Percentiles rank a stretch among this genome's conserved stretches.
Conservation (phyloP, 2,888 invertebrate species). For the Noctua janthe region DNA sequence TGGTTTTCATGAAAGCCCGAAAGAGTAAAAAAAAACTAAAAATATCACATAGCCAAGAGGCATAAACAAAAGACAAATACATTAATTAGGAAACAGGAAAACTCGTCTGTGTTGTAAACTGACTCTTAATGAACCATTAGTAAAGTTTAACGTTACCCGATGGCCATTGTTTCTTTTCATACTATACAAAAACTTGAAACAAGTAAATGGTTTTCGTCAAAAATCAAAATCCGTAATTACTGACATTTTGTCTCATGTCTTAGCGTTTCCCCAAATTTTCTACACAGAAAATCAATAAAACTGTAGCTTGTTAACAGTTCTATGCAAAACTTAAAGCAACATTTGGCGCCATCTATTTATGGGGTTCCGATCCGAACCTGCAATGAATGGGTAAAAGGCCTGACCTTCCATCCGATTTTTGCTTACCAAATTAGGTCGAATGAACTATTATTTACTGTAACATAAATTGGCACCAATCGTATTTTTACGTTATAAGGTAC, state of each 20-base stretch:
- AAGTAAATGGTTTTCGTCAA: background rate
- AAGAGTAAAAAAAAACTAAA: background rate
- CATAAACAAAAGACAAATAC: constrained; percentile 8
- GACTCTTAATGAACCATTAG: constrained; percentile 32
- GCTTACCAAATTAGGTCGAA: background rate
- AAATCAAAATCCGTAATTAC: background rate
- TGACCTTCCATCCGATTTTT: background rate
- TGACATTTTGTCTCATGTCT: background rate
- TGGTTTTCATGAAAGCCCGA: background rate
- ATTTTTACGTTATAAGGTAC: too few relatives aligned
- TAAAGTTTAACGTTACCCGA: constrained; percentile 13
- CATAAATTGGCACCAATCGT: background rate
- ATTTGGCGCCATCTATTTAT: background rate
- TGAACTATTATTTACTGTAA: background rate
- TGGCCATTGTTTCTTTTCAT: background rate
- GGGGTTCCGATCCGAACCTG: background rate
- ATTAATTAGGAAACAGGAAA: constrained; percentile 13
- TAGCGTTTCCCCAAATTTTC: background rate
- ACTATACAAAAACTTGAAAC: background rate
- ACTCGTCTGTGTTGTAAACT: constrained; percentile 13
- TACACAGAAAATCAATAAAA: background rate
- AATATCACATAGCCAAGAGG: constrained; percentile 10
- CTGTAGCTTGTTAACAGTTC: background rate
- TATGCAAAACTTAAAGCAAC: background rate
- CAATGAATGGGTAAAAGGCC: background rate